These are phyloP conservation scores for Pseudotriccus pelzelni DNA, from an alignment of 2,797 vertebrate species.

Conservation along the genomic window DNA sequence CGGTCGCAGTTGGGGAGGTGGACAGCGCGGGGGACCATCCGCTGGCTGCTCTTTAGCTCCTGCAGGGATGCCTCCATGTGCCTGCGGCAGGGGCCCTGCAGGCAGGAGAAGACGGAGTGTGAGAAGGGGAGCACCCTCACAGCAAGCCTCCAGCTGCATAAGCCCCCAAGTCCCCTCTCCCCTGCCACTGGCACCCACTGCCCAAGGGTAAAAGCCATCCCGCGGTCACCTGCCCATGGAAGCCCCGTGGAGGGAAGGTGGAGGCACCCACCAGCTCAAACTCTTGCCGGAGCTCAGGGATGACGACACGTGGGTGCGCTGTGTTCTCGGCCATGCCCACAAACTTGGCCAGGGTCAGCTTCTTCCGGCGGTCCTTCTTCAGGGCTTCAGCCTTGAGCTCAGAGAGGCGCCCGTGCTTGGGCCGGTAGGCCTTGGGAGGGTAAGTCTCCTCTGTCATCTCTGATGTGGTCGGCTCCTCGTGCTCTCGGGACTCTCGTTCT, in stretches of 20 bases:
- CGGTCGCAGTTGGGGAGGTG: slow-evolving; percentile 98
- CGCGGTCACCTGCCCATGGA: rapidly evolving
- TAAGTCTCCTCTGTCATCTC: slow-evolving; percentile 89
- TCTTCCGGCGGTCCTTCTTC: slow-evolving; percentile 88
- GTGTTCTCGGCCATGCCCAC: slow-evolving; percentile 84
- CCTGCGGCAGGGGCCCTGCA: slow-evolving; percentile 93
- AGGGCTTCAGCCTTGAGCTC: slow-evolving; percentile 90
- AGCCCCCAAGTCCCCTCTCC: neutral
- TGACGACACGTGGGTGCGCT: slow-evolving; percentile 78
- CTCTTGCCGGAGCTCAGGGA: slow-evolving; percentile 86
- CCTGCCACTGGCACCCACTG: rapidly evolving
- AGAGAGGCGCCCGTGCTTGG: slow-evolving; percentile 85
- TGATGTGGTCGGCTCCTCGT: slow-evolving; percentile 85
- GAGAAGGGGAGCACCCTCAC: neutral
- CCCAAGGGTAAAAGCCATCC: neutral
- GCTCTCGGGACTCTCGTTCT: slow-evolving; percentile 91
- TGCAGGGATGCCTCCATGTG: slow-evolving; percentile 95
- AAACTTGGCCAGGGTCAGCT: slow-evolving; percentile 82
- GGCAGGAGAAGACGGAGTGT: neutral
- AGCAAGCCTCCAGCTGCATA: neutral
- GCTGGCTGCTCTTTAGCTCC: slow-evolving; percentile 91
- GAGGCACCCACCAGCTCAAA: slow-evolving; percentile 89
- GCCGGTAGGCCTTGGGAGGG: slow-evolving; percentile 84
- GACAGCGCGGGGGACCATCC: slow-evolving; percentile 87
- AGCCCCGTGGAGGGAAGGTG: rapidly evolving